Base-by-base conservation (phyloP, 2,888 invertebrate species). In the Hypsopygia costalis region DNA sequence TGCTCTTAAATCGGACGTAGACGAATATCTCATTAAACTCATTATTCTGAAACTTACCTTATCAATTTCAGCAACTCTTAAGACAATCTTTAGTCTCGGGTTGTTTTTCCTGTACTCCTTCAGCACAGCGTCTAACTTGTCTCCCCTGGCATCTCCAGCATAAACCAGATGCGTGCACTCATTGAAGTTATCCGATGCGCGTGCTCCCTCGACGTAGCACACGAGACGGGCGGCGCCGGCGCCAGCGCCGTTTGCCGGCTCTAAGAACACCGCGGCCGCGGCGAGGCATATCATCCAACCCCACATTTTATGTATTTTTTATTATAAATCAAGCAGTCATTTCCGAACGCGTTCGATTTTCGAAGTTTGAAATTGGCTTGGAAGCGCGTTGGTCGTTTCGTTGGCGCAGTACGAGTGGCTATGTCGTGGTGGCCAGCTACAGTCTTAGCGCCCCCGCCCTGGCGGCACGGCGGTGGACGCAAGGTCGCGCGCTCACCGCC, bases 31-130 rank as follows among this genome's bases (percentile, higher is more conserved):
- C n/a, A n/a, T n/a, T n/a, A n/a, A n/a, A n/a, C n/a, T n/a, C n/a
- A n/a, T n/a, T n/a, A n/a, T n/a, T n/a, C n/a, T n/a, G n/a, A 21
- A 25, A 25, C 79, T 70, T 75, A 92, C 92, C 91, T 92, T 90
- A 64, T 92, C 91, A 46, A 79, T 82, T 47, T 91, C 91, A 50
- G 80, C 75, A 37, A 90, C 88, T 43, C 89, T 87, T 47, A 92
- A 63, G 47, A 91, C 70, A 50, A 91, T 80, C 73, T 91, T 91
- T 52, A 89, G 69, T 41, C 83, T 76, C 16, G 89, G 87, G 47
- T 86, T 82, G 44, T 69, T 72, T 49, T 86, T 86, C 59, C 82
- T 82, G 53, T 90, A 82, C 48, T 81, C 83, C 64, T 91, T 90
- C 52, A 88, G 56, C 29, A 87, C 40, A 16, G 58, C 56, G 20